Conservation (phyloP, 2,113 vertebrate genomes). For the Trichomycterus rosablanca region DNA sequence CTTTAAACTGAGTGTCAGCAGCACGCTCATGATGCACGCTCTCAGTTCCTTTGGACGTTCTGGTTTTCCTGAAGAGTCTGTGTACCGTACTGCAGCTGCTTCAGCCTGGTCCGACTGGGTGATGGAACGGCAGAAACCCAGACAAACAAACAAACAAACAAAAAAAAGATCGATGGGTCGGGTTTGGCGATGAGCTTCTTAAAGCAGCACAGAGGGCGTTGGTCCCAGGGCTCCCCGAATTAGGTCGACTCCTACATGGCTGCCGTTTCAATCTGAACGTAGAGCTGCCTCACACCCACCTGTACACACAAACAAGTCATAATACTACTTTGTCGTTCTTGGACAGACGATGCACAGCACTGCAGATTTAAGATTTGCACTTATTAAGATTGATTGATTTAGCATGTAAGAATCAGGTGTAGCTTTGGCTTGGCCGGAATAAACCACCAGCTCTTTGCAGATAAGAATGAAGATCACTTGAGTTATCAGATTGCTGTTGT, state of each 20-base stretch:
- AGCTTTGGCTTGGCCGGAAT: no score
- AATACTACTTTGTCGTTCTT: neutral
- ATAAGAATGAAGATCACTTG: no score
- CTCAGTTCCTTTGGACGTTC: constrained; percentile 10
- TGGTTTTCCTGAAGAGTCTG: constrained; percentile 30
- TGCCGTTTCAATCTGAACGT: constrained; percentile 89
- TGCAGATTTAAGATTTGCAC: no score
- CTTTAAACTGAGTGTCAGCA: constrained; percentile 45
- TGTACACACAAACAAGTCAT: constrained; percentile 47
- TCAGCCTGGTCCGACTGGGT: constrained; percentile 41
- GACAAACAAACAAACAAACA: neutral
- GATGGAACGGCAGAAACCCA: constrained; percentile 27
- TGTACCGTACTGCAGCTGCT: constrained; percentile 35
- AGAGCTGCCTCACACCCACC: constrained; percentile 91
- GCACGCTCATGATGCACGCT: constrained; percentile 34
- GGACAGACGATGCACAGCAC: no score
- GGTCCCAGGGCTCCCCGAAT: constrained; percentile 68
- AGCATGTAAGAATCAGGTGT: no score
- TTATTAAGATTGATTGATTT: no score
- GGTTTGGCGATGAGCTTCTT: constrained; percentile 52
- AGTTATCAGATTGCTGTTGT: no score
- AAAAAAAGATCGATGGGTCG: constrained; percentile 35
- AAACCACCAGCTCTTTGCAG: no score
- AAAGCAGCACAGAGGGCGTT: constrained; percentile 74
- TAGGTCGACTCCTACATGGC: constrained; percentile 74